Conservation (phyloP, 1,140 invertebrate species). For the Heliconius melpomene region DNA sequence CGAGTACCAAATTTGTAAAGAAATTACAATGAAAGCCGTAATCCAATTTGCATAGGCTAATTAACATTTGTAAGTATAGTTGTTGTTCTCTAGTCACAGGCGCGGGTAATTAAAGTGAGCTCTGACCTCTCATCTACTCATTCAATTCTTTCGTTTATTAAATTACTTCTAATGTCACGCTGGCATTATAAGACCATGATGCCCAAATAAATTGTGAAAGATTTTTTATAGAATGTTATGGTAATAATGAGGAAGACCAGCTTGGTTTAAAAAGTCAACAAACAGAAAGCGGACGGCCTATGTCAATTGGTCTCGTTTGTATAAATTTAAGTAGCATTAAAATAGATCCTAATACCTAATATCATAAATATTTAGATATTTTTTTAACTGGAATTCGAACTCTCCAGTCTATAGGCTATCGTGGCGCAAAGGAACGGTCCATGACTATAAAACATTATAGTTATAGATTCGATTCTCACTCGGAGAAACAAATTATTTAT, state of each 20-base stretch:
- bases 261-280: too few species aligned
- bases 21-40: neutral
- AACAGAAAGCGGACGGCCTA: too few species aligned
- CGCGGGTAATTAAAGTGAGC: conserved; percentile 31
- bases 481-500: too few species aligned
- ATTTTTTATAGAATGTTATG: neutral
- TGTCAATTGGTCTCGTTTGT: too few species aligned
- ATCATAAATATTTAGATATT: too few species aligned
- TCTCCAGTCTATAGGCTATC: too few species aligned
- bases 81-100: conserved; percentile 21
- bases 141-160: conserved; percentile 31
- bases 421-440: too few species aligned
- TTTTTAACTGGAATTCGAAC: too few species aligned
- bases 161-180: conserved; percentile 17
- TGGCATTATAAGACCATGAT: neutral
- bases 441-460: too few species aligned
- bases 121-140: conserved; percentile 34
- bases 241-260: neutral
- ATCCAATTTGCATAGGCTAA: conserved; percentile 5
- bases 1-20: neutral
- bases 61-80: neutral
- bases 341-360: too few species aligned
- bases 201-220: neutral
- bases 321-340: too few species aligned
- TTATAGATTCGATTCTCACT: too few species aligned